Evolutionary conservation across 2,113 vertebrate genomes (phyloP), one percentile per base, ranked within the genome.

Genomic region (Elephas maximus): DNA sequence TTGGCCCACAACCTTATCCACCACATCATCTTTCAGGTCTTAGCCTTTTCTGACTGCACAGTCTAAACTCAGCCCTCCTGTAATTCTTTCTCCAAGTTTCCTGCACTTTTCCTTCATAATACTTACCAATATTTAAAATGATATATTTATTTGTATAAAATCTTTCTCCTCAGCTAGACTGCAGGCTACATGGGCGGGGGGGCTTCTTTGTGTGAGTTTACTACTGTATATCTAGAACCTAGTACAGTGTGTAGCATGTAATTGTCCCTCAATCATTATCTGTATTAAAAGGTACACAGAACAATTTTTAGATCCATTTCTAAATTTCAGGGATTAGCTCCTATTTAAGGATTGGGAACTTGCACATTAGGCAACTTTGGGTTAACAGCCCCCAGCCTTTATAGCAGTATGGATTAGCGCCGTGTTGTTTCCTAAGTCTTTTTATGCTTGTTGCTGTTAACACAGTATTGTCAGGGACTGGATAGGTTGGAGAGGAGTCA

Each of bases 401-500:
- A 48, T 20, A 86, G 74, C 26, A 8, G 6, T 92, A 37, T 62
- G 7, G 65, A 65, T 28, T 96, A 45, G 60, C 76, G 30, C 33
- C 14, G 23, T 90, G 3, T 74, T 95, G n/a, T 91, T 97, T 3
- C 82, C 84, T 87, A 93, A 88, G 90, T 84, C 30, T 97, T 95
- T 97, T 87, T 71, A 60, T 24, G 1, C 9, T 96, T 84, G 67
- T 69, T 95, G 67, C 89, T 93, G 41, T 83, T 96, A 87, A 88
- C 44, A 93, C 33, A 33, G 82, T n/a, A 48, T 4, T 53, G 7
- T 8, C 57, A 41, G 76, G 62, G 21, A 41, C n/a, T n/a, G 24
- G 11, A 21, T 18, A 41, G 62, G 48, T 33, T 53, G 51, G 57
- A 26, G 8, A 77, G 41, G 37, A 81, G 51, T 0, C 23, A 0